Base-by-base conservation (phyloP, 1,140 invertebrate species). In the Antheraea mylitta region DNA sequence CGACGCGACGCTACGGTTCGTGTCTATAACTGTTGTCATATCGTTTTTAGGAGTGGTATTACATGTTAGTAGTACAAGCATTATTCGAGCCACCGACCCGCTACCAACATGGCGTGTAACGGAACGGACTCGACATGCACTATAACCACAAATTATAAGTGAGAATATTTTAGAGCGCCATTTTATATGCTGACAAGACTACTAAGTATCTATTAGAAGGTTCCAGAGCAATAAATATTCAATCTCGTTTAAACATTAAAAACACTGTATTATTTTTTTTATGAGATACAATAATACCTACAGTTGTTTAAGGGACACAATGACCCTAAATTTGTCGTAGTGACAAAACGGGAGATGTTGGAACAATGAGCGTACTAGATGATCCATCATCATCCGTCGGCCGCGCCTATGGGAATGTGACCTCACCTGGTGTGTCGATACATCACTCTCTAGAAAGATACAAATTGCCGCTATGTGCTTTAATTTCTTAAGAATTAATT, bases 111-210 rank as follows among this genome's bases (percentile, higher is more conserved):
- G 78, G 76, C 83, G 82, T 85, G 82, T 90, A 91, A 91, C 89
- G 89, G 89, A 88, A 88, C 86, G 85, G 75, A 87, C 84, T 79
- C 85, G 88, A 89, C 86, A 92, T 90, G 88, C 88, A 86, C 82
- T 81, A 78, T 90, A 85, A 90, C 76, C 90, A 90, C 88, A 89
- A 92, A 92, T 92, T 92, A 90, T 90, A 89, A 90, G 87, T 90
- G 90, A 90, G 88, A 92, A 90, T 82, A 85, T 88, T 92, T 90
- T 86, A 89, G 80, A 88, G 83, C 78, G 82, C 83, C 79, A 82
- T 80, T 82, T 87, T 83, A 83, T 71, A 82, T 78, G 79, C 78
- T 77, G 80, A 81, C 81, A 82, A 80, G 71, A 74, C 73, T 64
- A 36, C 30, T 59, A 64, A 59, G 67, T 66, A 68, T 60, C 60